Evolutionary conservation across 2,113 vertebrate species (phyloP).

Genomic region (Silurus glanis): DNA sequence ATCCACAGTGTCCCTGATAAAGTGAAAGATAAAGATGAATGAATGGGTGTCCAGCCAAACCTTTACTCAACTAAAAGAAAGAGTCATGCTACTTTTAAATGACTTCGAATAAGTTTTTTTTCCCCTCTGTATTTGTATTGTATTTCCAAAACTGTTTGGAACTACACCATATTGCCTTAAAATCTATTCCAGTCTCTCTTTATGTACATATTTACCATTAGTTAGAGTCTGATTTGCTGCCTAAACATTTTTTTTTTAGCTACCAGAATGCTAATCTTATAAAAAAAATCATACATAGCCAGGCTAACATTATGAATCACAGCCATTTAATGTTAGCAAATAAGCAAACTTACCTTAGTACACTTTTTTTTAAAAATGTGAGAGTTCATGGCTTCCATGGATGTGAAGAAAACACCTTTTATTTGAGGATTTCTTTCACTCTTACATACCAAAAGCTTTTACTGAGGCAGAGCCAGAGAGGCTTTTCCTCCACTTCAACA

Average conservation of each 20-base stretch:
- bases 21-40: not conserved
- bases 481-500: not conserved
- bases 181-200: too few relatives aligned
- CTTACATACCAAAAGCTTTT: not conserved
- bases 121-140: too few relatives aligned
- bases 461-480: not conserved
- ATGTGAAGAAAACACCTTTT: not conserved
- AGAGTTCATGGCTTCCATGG: not conserved
- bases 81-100: not conserved
- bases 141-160: not conserved
- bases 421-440: not conserved
- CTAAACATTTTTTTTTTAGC: not conserved
- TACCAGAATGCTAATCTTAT: not conserved
- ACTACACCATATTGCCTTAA: not conserved
- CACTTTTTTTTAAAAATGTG: not conserved
- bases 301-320: not conserved
- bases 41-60: not conserved
- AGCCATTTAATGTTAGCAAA: not conserved
- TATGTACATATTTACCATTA: not conserved
- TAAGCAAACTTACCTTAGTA: not conserved
- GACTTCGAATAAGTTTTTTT: not conserved
- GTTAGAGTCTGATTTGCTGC: not conserved
- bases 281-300: not conserved
- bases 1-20: not conserved
- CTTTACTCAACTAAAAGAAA: not conserved